Percentiles rank a stretch among this genome's conserved stretches.
Evolutionary conservation across 2,888 invertebrate genomes (phyloP).

Genomic region (Busseola fusca): DNA sequence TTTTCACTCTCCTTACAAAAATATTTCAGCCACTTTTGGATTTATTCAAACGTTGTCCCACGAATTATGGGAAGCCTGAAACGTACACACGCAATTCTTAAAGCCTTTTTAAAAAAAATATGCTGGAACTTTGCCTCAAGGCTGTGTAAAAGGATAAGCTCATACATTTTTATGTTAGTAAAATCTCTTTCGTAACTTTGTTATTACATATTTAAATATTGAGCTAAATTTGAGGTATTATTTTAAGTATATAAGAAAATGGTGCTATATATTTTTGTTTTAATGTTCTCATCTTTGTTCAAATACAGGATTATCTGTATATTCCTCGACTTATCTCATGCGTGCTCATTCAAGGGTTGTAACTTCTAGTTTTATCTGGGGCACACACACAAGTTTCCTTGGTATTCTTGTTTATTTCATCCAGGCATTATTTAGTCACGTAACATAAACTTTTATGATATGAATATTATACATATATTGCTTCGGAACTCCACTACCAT

Average conservation of each 20-base stretch:
- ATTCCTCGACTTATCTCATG: not conserved
- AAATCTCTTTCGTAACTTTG: slow-evolving; percentile 34
- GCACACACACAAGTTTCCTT: not conserved
- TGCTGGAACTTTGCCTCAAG: slow-evolving; percentile 14
- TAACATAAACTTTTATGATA: not conserved
- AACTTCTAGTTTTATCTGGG: not conserved
- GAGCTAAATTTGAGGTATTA: slow-evolving; percentile 7
- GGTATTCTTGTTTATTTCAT: not conserved
- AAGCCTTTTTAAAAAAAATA: slow-evolving; percentile 12
- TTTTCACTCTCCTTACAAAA: slow-evolving; percentile 11
- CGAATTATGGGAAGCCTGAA: slow-evolving; percentile 22
- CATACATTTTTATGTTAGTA: slow-evolving; percentile 44
- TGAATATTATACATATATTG: not conserved
- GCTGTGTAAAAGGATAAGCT: slow-evolving; percentile 32
- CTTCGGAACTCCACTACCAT: not conserved
- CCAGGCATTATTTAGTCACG: not conserved
- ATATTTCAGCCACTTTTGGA: slow-evolving; percentile 14
- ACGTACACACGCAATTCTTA: slow-evolving; percentile 23
- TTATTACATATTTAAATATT: slow-evolving; percentile 28
- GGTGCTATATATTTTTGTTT: slow-evolving; percentile 6
- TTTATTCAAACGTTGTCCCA: slow-evolving; percentile 37
- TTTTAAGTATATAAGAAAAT: not conserved
- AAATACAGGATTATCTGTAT: not conserved
- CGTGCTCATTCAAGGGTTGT: not conserved
- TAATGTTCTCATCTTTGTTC: slow-evolving; percentile 2